Conservation (phyloP, 2,797 vertebrate genomes). For the Parotocinclus haroldoi region DNA sequence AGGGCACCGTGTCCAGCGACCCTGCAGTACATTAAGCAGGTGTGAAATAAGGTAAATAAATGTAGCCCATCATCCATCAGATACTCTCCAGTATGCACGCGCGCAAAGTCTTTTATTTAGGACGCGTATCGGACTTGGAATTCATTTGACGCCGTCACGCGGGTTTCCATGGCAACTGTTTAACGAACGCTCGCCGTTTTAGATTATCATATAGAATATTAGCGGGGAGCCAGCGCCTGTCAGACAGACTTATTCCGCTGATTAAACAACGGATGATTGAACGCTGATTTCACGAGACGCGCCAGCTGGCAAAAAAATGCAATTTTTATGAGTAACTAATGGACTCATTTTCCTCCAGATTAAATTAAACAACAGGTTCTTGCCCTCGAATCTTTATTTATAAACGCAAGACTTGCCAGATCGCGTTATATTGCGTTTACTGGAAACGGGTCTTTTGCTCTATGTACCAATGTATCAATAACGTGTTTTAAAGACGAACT, state of each 20-base stretch:
- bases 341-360: conserved; percentile 8
- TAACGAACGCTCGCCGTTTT: too few relatives aligned
- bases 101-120: too few relatives aligned
- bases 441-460: not conserved
- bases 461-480: not conserved
- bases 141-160: too few relatives aligned
- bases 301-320: conserved; percentile 30
- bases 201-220: not conserved
- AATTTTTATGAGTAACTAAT: conserved; percentile 44
- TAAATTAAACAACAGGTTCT: conserved; percentile 1
- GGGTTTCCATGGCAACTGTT: too few relatives aligned
- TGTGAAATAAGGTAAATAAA: too few relatives aligned
- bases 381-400: not conserved
- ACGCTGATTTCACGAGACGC: conserved; percentile 31
- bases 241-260: not conserved
- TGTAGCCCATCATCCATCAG: too few relatives aligned
- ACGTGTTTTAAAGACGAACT: not conserved
- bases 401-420: too few relatives aligned
- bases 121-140: too few relatives aligned
- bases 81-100: too few relatives aligned
- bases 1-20: too few relatives aligned
- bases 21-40: too few relatives aligned
- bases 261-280: conserved; percentile 13
- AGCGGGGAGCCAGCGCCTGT: not conserved
- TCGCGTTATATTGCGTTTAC: too few relatives aligned